Percentiles rank a stretch among this genome's conserved stretches.
phyloP scores from a whole-genome alignment of 2,113 vertebrate species.

The Tauraco erythrolophus region DNA sequence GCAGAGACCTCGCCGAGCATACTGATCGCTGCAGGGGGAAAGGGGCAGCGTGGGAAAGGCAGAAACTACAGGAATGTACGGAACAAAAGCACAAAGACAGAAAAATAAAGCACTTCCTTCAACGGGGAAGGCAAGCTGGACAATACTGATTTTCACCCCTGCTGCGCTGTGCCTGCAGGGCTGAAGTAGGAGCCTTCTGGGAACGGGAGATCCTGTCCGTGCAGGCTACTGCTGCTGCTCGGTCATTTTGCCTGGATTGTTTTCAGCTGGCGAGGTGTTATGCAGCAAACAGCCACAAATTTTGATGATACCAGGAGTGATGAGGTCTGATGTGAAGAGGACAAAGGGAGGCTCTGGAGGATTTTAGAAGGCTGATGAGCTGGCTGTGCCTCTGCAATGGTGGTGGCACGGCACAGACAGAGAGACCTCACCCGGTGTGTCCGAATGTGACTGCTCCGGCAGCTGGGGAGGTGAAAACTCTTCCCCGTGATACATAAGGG shows the following conservation, averaged over 20 bases:
- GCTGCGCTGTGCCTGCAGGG: background rate
- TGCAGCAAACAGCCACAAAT: background rate
- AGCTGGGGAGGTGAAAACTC: background rate
- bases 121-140: background rate
- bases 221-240: background rate
- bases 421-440: background rate
- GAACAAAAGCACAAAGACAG: background rate
- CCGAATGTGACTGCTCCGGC: rapidly evolving
- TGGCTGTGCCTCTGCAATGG: rapidly evolving
- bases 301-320: background rate
- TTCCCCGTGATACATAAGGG: background rate
- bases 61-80: background rate
- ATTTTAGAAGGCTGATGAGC: background rate
- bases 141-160: background rate
- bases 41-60: background rate
- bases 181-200: background rate
- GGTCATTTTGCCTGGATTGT: background rate
- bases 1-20: background rate
- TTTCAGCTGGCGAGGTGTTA: background rate
- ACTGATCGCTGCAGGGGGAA: background rate
- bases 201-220: background rate
- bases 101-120: background rate
- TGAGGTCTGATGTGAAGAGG: background rate
- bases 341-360: background rate
- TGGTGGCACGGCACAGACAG: background rate